Evolutionary conservation across 2,797 vertebrate genomes (phyloP).

Genomic region (Aphelocoma californica): DNA sequence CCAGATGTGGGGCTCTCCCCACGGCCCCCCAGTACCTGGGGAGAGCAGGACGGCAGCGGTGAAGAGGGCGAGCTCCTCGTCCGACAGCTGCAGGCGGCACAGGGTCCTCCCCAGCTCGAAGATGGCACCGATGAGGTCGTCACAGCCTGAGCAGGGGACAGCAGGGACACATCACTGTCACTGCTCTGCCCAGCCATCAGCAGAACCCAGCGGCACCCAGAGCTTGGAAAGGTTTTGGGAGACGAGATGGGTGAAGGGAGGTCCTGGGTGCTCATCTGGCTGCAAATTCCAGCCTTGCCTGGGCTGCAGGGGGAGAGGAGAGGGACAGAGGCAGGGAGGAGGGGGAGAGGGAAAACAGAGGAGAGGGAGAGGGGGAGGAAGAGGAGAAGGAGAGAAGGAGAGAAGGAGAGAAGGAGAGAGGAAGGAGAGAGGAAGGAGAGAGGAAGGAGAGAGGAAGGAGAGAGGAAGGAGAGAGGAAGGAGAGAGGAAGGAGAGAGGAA

Average conservation of each 20-base stretch:
- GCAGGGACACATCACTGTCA: neutral
- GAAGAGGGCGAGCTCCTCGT: slow-evolving; percentile 90
- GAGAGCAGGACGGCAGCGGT: slow-evolving; percentile 87
- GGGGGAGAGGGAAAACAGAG: too few species aligned
- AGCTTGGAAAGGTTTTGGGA: neutral
- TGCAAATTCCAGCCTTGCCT: neutral
- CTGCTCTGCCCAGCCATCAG: accelerated
- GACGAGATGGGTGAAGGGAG: neutral
- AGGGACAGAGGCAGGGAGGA: neutral
- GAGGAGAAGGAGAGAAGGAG: too few species aligned
- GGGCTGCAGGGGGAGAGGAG: neutral
- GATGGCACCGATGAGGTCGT: slow-evolving; percentile 84
- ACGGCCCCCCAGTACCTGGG: slow-evolving; percentile 73
- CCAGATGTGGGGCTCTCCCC: accelerated
- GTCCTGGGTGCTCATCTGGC: neutral
- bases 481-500: too few species aligned
- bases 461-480: too few species aligned
- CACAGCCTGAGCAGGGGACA: slow-evolving; percentile 79
- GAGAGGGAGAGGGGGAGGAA: too few species aligned
- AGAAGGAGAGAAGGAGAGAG: too few species aligned
- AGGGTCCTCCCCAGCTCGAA: slow-evolving; percentile 87
- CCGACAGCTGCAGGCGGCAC: slow-evolving; percentile 85
- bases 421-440: too few species aligned
- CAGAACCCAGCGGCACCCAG: neutral
- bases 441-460: too few species aligned